These are phyloP conservation scores for Aleiodes testaceus DNA, from an alignment of 2,888 invertebrate genomes.

Conservation along the genomic window DNA sequence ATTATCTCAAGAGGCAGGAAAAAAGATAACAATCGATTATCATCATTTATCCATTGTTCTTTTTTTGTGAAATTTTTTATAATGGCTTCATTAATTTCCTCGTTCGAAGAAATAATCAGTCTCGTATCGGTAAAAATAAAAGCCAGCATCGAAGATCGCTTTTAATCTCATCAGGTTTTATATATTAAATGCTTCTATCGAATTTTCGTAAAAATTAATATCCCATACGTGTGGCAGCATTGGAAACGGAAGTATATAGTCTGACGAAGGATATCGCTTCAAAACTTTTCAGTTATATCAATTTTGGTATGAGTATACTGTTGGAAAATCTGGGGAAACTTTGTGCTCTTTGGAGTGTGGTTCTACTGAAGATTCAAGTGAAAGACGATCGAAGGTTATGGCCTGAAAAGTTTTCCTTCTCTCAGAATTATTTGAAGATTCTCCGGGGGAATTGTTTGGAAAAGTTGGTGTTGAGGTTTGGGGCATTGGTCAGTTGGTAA, in stretches of 20 bases:
- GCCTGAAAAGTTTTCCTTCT: not conserved
- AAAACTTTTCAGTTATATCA: no score
- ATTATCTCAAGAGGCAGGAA: not conserved
- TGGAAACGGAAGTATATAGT: slow-evolving; percentile 33
- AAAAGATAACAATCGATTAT: not conserved
- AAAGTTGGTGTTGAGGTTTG: slow-evolving; percentile 4
- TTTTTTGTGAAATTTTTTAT: not conserved
- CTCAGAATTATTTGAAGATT: slow-evolving; percentile 11
- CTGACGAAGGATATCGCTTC: slow-evolving; percentile 42
- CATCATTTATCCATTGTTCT: slow-evolving; percentile 6
- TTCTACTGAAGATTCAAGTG: slow-evolving; percentile 1
- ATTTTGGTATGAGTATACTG: not conserved
- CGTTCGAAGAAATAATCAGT: slow-evolving; percentile 9
- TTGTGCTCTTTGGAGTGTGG: slow-evolving; percentile 5
- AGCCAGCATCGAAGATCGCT: slow-evolving; percentile 45
- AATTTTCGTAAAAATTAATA: slow-evolving; percentile 68
- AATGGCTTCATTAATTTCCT: slow-evolving; percentile 33
- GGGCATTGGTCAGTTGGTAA: slow-evolving; percentile 11
- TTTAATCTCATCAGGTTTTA: slow-evolving; percentile 58
- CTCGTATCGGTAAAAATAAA: slow-evolving; percentile 32
- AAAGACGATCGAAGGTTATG: slow-evolving; percentile 12
- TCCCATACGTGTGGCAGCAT: slow-evolving; percentile 57
- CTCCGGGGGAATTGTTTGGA: not conserved
- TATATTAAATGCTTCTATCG: not conserved
- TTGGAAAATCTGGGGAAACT: not conserved